Evolutionary conservation across 2,113 vertebrate genomes (phyloP).

Genomic region (Pangasianodon gigas): DNA sequence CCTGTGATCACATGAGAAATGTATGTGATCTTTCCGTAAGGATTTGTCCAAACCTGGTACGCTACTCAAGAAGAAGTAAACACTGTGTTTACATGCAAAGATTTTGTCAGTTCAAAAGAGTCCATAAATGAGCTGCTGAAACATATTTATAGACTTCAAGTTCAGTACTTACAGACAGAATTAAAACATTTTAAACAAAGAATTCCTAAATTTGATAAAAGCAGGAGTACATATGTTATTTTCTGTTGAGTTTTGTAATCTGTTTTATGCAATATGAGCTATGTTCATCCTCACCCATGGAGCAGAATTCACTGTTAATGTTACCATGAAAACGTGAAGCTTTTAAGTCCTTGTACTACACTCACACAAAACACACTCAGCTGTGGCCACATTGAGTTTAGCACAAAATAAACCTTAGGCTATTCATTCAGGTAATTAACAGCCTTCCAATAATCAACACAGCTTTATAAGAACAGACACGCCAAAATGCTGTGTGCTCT

Average conservation of each 20-base stretch:
- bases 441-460: not conserved
- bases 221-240: not conserved
- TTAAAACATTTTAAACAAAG: too few species aligned
- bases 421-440: not conserved
- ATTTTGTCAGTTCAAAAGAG: too few species aligned
- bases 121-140: too few species aligned
- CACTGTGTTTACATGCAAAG: too few species aligned
- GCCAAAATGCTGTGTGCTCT: not conserved
- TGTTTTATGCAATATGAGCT: not conserved
- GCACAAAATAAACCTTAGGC: not conserved
- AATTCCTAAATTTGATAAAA: too few species aligned
- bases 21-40: too few species aligned
- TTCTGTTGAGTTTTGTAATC: not conserved
- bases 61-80: too few species aligned
- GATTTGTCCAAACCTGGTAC: too few species aligned
- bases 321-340: not conserved
- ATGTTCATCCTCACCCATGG: too few species aligned
- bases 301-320: not conserved
- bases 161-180: too few species aligned
- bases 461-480: not conserved
- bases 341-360: not conserved
- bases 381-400: not conserved
- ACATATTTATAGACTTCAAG: too few species aligned
- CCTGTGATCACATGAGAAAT: too few species aligned
- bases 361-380: not conserved